Base-by-base conservation (phyloP, 2,797 vertebrate species). In the Cossypha heuglini region DNA sequence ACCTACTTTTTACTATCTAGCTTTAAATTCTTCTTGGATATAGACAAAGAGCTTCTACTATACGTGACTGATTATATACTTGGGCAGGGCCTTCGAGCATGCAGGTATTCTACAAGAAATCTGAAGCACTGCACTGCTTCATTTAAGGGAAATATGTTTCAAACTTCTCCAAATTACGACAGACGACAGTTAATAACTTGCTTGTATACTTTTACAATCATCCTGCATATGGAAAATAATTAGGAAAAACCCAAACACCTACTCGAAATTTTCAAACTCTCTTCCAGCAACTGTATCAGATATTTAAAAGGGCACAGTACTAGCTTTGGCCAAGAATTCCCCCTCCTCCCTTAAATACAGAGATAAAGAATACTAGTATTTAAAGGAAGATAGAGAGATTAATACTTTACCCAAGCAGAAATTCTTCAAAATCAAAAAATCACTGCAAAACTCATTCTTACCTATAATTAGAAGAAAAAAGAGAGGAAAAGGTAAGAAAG, bases 371-470 rank as follows among this genome's bases (percentile, higher is more conserved):
- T 2, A 55, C 3, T 0, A 5, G 40, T 86, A 79, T 14, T 24
- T 38, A 11, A 71, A 72, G 46, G 75, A 81, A 86, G 69, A 93
- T 0, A 62, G 83, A 94, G 13, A 94, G 15, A 35, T 58, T 22
- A 93, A 93, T 97, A 98, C 97, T 69, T 98, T 97, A 98, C 97
- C 96, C 92, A 89, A 92, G 85, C 5, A 94, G 86, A 96, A 90
- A 84, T 94, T 91, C 95, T 74, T 90, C 86, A 54, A 82, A 94
- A 71, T 33, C 67, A 92, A 87, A 57, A 86, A 64, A 68, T 54
- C 59, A 94, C 21, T 57, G 31, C 63, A 90, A 86, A 96, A 81
- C 63, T 74, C 11, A 5, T 92, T 89, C 97, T 98, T 98, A 98
- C 97, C 97, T 98, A 96, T 93, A 97, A 97, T 83, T 49, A 26